Conservation (phyloP, 2,888 invertebrate genomes). For the Clistopyga incitator region DNA sequence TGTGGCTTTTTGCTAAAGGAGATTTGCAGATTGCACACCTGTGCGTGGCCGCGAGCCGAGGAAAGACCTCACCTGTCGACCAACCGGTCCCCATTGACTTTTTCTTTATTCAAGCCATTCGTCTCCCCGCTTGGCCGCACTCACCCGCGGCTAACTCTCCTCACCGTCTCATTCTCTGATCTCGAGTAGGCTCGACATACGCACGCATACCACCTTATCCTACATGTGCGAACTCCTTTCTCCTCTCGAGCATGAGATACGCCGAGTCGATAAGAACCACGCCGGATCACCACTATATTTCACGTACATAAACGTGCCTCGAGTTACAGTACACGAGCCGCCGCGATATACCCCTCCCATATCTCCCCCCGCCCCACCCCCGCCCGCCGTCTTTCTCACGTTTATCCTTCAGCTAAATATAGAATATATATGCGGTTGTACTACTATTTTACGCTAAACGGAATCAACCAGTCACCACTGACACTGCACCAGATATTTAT, state of each 20-base stretch:
- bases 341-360: slow-evolving; percentile 8
- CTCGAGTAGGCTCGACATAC: slow-evolving; percentile 33
- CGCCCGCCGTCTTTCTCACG: slow-evolving; percentile 65
- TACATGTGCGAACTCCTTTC: slow-evolving; percentile 59
- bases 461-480: slow-evolving; percentile 16
- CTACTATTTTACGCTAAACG: slow-evolving; percentile 61
- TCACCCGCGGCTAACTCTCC: slow-evolving; percentile 38
- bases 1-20: slow-evolving; percentile 78
- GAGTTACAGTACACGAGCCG: slow-evolving; percentile 41
- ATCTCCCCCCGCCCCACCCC: too few species aligned
- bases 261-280: slow-evolving; percentile 70
- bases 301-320: slow-evolving; percentile 61
- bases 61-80: slow-evolving; percentile 83
- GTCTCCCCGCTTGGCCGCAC: slow-evolving; percentile 55
- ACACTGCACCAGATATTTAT: slow-evolving; percentile 8
- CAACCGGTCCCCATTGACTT: slow-evolving; percentile 83
- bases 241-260: slow-evolving; percentile 69
- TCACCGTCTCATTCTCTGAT: slow-evolving; percentile 54
- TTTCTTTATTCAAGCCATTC: slow-evolving; percentile 79
- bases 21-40: slow-evolving; percentile 83
- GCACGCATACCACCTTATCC: not conserved
- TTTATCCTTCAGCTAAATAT: slow-evolving; percentile 70
- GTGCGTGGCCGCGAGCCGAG: slow-evolving; percentile 78
- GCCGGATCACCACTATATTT: slow-evolving; percentile 61
- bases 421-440: slow-evolving; percentile 60